phyloP scores from a whole-genome alignment of 2,888 invertebrate genomes.

The Drosophila stalkeri region DNA sequence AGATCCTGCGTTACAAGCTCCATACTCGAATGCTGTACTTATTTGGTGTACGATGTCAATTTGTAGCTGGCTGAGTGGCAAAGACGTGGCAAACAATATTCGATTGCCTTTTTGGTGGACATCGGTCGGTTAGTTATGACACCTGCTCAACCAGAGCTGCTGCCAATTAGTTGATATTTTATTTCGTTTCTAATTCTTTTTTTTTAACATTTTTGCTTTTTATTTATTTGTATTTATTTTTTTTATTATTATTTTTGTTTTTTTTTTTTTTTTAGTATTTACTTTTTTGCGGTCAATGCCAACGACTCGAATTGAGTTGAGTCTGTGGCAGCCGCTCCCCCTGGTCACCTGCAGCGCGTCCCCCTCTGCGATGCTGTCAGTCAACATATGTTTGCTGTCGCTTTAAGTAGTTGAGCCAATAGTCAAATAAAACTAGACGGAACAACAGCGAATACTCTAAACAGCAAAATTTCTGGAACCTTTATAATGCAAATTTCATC shows the following conservation, averaged over 20 bases:
- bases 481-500: too few species aligned
- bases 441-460: neutral
- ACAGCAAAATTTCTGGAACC: too few species aligned
- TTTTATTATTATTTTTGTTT: conserved; percentile 11
- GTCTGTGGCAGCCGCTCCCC: conserved; percentile 11
- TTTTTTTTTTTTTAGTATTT: conserved; percentile 7
- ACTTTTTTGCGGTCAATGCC: conserved; percentile 79
- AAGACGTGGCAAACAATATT: conserved; percentile 23
- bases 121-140: conserved; percentile 69
- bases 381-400: conserved; percentile 57
- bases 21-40: conserved; percentile 23
- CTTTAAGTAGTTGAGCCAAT: conserved; percentile 36
- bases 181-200: conserved; percentile 25
- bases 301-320: conserved; percentile 45
- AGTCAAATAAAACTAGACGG: neutral
- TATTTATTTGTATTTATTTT: conserved; percentile 12
- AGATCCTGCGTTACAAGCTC: conserved; percentile 28
- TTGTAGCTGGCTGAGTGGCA: conserved; percentile 25
- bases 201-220: conserved; percentile 30
- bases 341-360: conserved; percentile 2
- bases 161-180: conserved; percentile 25
- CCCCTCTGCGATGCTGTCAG: conserved; percentile 36
- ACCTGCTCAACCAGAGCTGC: conserved; percentile 46
- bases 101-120: conserved; percentile 33
- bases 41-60: conserved; percentile 40